A percentile compares a stretch with the other conserved stretches of the same genome.
Evolutionary conservation across 2,888 invertebrate genomes (phyloP).

Genomic region (Caenorhabditis zanzibari): DNA sequence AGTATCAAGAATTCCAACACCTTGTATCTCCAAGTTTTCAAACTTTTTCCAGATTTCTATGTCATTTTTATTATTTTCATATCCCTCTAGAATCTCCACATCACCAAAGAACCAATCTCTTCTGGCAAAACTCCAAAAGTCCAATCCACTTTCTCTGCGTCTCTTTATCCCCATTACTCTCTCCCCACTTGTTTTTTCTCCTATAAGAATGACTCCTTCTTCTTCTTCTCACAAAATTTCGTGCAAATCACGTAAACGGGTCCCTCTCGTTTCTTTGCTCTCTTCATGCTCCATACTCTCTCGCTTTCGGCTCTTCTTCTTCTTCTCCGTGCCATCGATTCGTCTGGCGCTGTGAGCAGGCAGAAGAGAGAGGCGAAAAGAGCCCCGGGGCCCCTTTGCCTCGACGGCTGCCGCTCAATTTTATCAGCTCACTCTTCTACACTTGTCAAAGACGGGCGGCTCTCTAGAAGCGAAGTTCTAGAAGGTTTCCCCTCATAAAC

Average conservation of each 20-base stretch:
- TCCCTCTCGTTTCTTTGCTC: conserved; percentile 16
- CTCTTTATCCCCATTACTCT: conserved; percentile 22
- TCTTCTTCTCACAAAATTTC: conserved; percentile 53
- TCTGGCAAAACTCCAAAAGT: conserved; percentile 85
- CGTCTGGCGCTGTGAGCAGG: conserved; percentile 4
- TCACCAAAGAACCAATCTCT: conserved; percentile 84
- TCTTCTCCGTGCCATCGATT: conserved; percentile 19
- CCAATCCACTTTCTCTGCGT: conserved; percentile 29
- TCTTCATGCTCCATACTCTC: conserved; percentile 1
- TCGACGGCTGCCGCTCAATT: conserved; percentile 27
- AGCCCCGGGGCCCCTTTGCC: conserved; percentile 4
- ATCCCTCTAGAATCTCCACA: neutral
- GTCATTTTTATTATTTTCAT: neutral
- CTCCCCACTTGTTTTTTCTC: conserved; percentile 11
- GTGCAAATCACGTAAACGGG: conserved; percentile 54
- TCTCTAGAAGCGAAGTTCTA: neutral
- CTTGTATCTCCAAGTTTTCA: too few species aligned
- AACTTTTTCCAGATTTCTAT: neutral
- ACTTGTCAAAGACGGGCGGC: neutral
- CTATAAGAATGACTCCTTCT: conserved; percentile 5
- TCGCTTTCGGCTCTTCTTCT: conserved; percentile 4
- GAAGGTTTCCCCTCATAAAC: neutral
- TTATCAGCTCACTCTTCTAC: conserved; percentile 12
- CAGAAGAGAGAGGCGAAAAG: conserved; percentile 1
- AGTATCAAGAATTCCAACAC: too few species aligned